A percentile compares a stretch with the other conserved stretches of the same genome.
These are phyloP conservation scores for Diorhabda carinulata DNA, from an alignment of 1,140 invertebrate species.

Conservation along the genomic window DNA sequence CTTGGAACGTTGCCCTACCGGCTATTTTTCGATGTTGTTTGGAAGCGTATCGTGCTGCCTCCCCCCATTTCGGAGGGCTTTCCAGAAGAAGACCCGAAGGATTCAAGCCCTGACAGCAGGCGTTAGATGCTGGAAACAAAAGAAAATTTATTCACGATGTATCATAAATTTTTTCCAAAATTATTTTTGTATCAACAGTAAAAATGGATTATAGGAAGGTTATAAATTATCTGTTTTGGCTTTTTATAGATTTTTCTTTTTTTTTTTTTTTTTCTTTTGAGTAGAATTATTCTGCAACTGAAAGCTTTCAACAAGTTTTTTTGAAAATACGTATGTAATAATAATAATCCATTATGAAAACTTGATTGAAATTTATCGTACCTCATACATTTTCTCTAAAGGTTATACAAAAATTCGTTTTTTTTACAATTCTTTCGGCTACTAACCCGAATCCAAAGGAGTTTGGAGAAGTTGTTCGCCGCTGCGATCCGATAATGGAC, in stretches of 20 bases:
- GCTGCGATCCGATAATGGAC: constrained; percentile 42
- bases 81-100: constrained; percentile 47
- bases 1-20: constrained; percentile 63
- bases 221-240: too few relatives aligned
- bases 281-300: too few relatives aligned
- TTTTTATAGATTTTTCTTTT: too few relatives aligned
- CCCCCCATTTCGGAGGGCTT: constrained; percentile 50
- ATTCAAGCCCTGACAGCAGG: constrained; percentile 26
- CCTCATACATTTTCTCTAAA: too few relatives aligned
- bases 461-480: constrained; percentile 41
- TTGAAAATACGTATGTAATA: too few relatives aligned
- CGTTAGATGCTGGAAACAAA: constrained; percentile 8
- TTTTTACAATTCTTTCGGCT: neutral
- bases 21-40: constrained; percentile 57
- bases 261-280: too few relatives aligned
- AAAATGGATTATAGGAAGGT: too few relatives aligned
- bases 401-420: neutral
- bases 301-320: too few relatives aligned
- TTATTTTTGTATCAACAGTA: too few relatives aligned
- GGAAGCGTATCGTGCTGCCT: constrained; percentile 53
- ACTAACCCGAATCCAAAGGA: constrained; percentile 38
- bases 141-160: neutral
- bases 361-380: too few relatives aligned
- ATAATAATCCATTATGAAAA: too few relatives aligned
- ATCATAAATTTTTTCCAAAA: too few relatives aligned